phyloP scores from a whole-genome alignment of 2,888 invertebrate species.

The Agrochola lota region DNA sequence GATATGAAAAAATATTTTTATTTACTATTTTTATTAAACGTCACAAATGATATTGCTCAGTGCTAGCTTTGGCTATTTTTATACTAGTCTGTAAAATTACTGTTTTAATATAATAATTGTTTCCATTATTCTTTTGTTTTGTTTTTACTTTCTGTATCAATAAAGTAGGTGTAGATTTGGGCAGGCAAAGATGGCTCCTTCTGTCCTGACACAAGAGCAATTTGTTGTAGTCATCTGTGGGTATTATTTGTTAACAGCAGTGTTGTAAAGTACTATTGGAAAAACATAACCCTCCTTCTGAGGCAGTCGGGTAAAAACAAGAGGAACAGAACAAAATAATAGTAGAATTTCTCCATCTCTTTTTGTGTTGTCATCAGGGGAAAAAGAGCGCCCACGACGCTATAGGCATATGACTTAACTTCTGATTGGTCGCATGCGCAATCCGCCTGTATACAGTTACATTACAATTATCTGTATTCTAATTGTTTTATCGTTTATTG shows the following conservation, averaged over 20 bases:
- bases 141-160: slow-evolving; percentile 30
- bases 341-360: not conserved
- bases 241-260: not conserved
- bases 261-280: not conserved
- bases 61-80: slow-evolving; percentile 89
- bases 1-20: slow-evolving; percentile 65
- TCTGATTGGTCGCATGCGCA: not conserved
- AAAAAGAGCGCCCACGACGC: not conserved
- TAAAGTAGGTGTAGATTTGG: not conserved
- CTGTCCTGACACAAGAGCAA: not conserved
- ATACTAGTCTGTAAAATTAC: slow-evolving; percentile 87
- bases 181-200: not conserved
- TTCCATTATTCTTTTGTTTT: slow-evolving; percentile 75
- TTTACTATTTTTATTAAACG: slow-evolving; percentile 73
- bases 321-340: too few species aligned
- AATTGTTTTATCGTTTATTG: not conserved
- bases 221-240: not conserved
- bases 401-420: not conserved
- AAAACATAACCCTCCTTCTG: too few species aligned
- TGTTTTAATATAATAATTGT: slow-evolving; percentile 85
- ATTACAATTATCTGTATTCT: not conserved
- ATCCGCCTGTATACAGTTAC: not conserved
- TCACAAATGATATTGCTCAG: slow-evolving; percentile 88
- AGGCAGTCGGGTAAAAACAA: not conserved
- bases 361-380: not conserved